Evolutionary conservation across 1,140 invertebrate species (phyloP).

Genomic region (Eumeta japonica): DNA sequence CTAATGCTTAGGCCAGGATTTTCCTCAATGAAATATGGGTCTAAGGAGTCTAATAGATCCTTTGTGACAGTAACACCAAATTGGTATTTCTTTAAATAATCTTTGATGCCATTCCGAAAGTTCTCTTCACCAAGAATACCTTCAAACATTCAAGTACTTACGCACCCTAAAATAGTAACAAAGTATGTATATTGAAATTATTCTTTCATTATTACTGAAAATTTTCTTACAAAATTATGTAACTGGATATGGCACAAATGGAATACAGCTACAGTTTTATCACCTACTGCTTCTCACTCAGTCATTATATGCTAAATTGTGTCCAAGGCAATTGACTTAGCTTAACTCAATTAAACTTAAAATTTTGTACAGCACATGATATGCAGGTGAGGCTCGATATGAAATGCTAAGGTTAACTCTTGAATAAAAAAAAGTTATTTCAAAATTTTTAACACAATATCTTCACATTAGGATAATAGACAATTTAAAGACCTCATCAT

Average conservation of each 20-base stretch:
- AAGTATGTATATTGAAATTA: background rate
- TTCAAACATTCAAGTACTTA: conserved; percentile 89
- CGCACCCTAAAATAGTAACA: conserved; percentile 66
- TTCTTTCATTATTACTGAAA: background rate
- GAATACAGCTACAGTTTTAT: background rate
- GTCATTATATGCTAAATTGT: background rate
- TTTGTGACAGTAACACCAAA: conserved; percentile 78
- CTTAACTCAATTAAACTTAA: too few relatives aligned
- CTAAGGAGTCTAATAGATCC: conserved; percentile 73
- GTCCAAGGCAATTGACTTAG: too few relatives aligned
- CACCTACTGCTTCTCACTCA: background rate
- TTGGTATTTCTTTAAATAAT: conserved; percentile 70
- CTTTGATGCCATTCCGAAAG: conserved; percentile 72
- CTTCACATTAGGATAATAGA: too few relatives aligned
- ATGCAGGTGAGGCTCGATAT: too few relatives aligned
- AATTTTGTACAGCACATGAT: too few relatives aligned
- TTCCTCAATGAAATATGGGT: conserved; percentile 37
- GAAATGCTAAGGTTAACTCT: too few relatives aligned
- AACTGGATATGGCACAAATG: background rate
- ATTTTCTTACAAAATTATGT: conserved; percentile 1
- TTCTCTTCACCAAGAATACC: conserved; percentile 73
- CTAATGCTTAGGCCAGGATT: conserved; percentile 33
- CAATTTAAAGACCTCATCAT: too few relatives aligned
- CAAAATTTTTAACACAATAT: too few relatives aligned
- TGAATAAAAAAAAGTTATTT: too few relatives aligned